Evolutionary conservation across 2,113 vertebrate species (phyloP), one percentile per base, ranked within the genome.

Genomic region (Marmota monax): DNA sequence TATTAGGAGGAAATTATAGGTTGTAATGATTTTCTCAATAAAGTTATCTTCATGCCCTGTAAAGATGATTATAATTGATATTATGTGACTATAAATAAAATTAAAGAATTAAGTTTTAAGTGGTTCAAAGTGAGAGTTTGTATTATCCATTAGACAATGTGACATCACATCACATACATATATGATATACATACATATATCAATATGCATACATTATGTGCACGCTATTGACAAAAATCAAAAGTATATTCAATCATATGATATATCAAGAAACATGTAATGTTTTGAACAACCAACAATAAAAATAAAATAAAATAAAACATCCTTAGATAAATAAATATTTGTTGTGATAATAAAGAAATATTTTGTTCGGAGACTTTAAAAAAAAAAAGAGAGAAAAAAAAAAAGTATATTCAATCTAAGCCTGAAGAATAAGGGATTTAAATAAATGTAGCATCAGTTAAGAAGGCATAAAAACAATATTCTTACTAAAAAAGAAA

Each of bases 71-170:
- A 82, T 85, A 56, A 69, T 95, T 95, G 67, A 77, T 45, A 90
- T 22, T 77, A 91, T 78, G 34, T 72, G 25, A 90, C 45, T 88
- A 95, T 84, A 93, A 93, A 58, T 87, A 92, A 92, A 8, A 96
- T 56, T 72, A 84, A 96, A 90, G 25, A 4, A 42, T 22, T 65
- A 48, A 48, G 90, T 91, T 96, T 88, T 74, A 94, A 78, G 67
- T 10, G 11, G 65, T 29, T 86, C 29, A 70, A 48, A 90, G 18
- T 70, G 93, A 89, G 37, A 94, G 96, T 84, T 95, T 42, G 78
- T 12, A 95, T 39, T 85, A 63, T 69, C 48, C 25, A 80, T 67
- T 74, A 37, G 13, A 61, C 2, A 88, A 86, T 58, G 56, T 58
- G 56, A 58, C 18, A 58, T 58, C 1, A 58, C 56, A 58, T 58